Evolutionary conservation across 2,888 invertebrate species (phyloP), one percentile per base, ranked within the genome.

Genomic region (Himalopsyche japonica): DNA sequence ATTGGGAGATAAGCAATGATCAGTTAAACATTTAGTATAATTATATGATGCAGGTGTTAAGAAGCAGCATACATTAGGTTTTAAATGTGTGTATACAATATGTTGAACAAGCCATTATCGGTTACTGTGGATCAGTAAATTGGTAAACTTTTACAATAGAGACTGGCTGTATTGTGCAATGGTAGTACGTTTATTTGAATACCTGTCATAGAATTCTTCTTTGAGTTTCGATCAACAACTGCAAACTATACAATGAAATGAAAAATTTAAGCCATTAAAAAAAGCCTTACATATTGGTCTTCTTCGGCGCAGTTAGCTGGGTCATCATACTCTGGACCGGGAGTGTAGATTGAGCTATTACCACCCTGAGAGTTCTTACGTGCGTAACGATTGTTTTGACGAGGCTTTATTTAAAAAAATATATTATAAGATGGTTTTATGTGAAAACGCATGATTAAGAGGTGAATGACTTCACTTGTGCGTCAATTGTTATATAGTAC

Each of bases 281-380:
- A 81, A 47, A 43, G 76, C 84, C 90, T 91, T 89, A 94, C 97
- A 91, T 97, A 97, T 92, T 97, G 97, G 91, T 97, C 97, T 89
- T 97, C 97, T 88, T 97, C 96, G 87, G 97, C 97, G 90, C 97
- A 97, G 89, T 97, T 97, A 84, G 98, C 97, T 76, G 98, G 98
- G 90, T 98, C 97, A 91, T 98, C 98, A 90, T 97, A 98, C 91
- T 97, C 97, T 84, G 97, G 97, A 47, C 96, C 95, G 86, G 95
- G 95, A 43, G 95, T 95, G 89, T 96, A 96, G 90, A 96, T 95
- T 88, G 95, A 96, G 88, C 96, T 97, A 88, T 95, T 95, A 88
- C 96, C 96, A 90, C 95, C 96, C 88, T 96, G 95, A 12, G 96
- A 96, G 90, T 96, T 94, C 90, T 94, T 94, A 89, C 94, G 93